phyloP scores from a whole-genome alignment of 2,113 vertebrate species.

The Ovis canadensis region DNA sequence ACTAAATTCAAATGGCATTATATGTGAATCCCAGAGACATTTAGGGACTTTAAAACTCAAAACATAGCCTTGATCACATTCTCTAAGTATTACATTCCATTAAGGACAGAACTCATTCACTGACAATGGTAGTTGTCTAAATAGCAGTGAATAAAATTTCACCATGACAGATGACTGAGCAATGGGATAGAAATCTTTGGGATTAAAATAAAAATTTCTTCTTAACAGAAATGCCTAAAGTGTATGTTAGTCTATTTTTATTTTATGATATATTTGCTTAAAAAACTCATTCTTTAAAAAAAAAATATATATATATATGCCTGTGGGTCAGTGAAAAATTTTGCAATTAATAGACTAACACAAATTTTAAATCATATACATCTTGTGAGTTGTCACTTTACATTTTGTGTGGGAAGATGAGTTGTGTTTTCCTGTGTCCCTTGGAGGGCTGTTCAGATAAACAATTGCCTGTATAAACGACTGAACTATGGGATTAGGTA shows the following conservation, averaged over 20 bases:
- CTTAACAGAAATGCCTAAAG: background rate
- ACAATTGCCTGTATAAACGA: background rate
- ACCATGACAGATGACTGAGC: background rate
- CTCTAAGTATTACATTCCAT: background rate
- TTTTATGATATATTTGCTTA: background rate
- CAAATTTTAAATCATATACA: background rate
- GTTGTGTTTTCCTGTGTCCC: background rate
- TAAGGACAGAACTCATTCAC: background rate
- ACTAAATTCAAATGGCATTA: background rate
- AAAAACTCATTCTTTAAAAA: background rate
- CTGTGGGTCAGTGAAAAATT: background rate
- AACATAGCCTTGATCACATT: background rate
- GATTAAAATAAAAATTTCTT: background rate
- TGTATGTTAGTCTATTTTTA: background rate
- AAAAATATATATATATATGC: background rate
- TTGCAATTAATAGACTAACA: background rate
- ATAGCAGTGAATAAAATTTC: background rate
- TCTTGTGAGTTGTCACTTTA: background rate
- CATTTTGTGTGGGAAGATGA: background rate
- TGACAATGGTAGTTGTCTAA: background rate
- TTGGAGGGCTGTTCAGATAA: background rate
- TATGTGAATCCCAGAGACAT: background rate
- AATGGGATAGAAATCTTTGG: background rate
- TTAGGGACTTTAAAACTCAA: background rate
- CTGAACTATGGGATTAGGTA: background rate